Conservation (phyloP, 2,113 vertebrate species). For the Cynopterus brachyotis region DNA sequence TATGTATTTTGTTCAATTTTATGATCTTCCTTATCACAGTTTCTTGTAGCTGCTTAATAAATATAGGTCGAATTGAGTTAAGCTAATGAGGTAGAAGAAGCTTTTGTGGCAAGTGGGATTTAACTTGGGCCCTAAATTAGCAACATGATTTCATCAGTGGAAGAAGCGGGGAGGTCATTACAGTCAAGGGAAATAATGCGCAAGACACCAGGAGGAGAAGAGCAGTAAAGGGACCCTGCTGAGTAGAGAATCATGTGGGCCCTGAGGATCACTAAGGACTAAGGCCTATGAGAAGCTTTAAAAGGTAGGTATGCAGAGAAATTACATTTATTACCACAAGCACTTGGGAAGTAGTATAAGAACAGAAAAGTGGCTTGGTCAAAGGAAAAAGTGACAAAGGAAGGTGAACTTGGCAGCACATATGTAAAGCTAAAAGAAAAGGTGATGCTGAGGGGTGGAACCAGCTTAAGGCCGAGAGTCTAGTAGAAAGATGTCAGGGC, state of each 20-base stretch:
- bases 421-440: neutral
- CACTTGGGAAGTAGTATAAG: neutral
- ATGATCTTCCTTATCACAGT: neutral
- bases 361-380: neutral
- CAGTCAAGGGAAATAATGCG: neutral
- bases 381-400: neutral
- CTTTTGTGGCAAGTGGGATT: neutral
- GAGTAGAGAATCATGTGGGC: neutral
- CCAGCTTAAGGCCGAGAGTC: neutral
- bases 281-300: neutral
- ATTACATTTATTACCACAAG: neutral
- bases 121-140: neutral
- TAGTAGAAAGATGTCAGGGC: neutral
- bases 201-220: neutral
- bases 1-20: neutral
- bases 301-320: neutral
- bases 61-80: neutral
- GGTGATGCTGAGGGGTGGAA: neutral
- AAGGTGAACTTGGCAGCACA: too few relatives aligned
- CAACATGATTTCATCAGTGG: neutral
- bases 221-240: neutral
- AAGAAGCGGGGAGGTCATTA: neutral
- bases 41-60: neutral
- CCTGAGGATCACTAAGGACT: neutral
- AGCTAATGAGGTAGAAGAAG: neutral